phyloP scores from a whole-genome alignment of 2,888 invertebrate species.

The Pseudococcus longispinus region DNA sequence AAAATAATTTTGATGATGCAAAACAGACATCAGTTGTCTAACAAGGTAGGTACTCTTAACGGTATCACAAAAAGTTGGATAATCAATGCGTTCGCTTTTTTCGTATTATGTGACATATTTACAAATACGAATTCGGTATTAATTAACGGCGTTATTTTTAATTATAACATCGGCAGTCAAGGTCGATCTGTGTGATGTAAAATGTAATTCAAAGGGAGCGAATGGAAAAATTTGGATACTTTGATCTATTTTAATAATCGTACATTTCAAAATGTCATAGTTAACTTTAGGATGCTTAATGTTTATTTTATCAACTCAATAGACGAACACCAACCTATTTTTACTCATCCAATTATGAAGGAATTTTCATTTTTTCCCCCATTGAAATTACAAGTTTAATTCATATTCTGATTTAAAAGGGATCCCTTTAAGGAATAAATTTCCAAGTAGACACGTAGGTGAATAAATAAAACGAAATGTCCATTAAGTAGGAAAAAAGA shows the following conservation, averaged over 20 bases:
- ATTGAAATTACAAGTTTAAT: too few relatives aligned
- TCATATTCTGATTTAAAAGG: too few relatives aligned
- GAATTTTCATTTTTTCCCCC: too few relatives aligned
- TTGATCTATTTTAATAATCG: neutral
- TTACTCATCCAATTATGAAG: too few relatives aligned
- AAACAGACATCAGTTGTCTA: neutral
- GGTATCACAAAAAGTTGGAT: constrained; percentile 32
- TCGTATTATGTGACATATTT: constrained; percentile 29
- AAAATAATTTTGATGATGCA: neutral
- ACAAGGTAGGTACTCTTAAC: neutral
- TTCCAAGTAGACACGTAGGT: too few relatives aligned
- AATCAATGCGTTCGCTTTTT: constrained; percentile 38
- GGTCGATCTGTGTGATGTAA: neutral
- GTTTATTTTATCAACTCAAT: too few relatives aligned
- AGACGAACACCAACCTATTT: too few relatives aligned
- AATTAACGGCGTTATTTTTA: constrained; percentile 18
- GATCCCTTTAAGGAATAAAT: too few relatives aligned
- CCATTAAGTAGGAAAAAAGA: too few relatives aligned
- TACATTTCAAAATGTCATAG: too few relatives aligned
- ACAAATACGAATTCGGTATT: constrained; percentile 2
- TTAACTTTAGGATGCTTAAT: neutral
- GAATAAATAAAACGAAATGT: too few relatives aligned
- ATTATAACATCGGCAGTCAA: neutral
- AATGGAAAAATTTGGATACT: neutral
- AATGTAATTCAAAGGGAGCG: neutral